Conservation (phyloP, 2,888 invertebrate species). For the Caenorhabditis sinica region DNA sequence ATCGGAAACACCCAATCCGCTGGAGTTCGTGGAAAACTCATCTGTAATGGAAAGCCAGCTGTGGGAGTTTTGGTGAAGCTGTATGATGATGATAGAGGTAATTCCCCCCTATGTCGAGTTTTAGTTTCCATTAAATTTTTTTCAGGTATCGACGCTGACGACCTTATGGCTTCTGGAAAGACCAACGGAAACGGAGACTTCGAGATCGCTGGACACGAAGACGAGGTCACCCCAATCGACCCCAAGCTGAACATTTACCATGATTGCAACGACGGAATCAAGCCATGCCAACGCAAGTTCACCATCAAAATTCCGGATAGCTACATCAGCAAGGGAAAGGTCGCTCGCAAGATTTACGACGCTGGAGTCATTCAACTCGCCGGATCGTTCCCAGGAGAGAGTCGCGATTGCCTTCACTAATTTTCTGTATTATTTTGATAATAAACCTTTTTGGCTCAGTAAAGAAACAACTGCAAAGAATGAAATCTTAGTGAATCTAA, state of each 20-base stretch:
- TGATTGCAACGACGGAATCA: constrained; percentile 81
- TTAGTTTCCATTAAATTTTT: not conserved
- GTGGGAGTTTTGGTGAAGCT: constrained; percentile 71
- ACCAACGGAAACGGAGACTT: constrained; percentile 71
- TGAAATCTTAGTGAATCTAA: no score
- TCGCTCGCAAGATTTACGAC: constrained; percentile 71
- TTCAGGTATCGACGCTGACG: constrained; percentile 70
- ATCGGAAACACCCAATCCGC: constrained; percentile 71
- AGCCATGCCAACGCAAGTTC: constrained; percentile 80
- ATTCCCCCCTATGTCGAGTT: constrained; percentile 43
- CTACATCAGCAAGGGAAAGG: constrained; percentile 76
- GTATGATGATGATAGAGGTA: constrained; percentile 73
- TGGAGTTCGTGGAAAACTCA: constrained; percentile 70
- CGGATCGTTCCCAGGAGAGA: constrained; percentile 74
- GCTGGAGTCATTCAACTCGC: constrained; percentile 74
- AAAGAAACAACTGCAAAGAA: no score
- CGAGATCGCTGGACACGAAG: constrained; percentile 72
- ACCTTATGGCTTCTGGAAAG: constrained; percentile 71
- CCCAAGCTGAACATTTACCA: constrained; percentile 83
- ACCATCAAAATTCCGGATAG: constrained; percentile 79
- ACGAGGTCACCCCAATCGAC: constrained; percentile 82
- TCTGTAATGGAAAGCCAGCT: constrained; percentile 70
- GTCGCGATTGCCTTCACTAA: constrained; percentile 73
- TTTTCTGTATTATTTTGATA: not conserved
- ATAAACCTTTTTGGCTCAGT: constrained; percentile 22